Conservation (phyloP, 2,797 vertebrate genomes). For the Tokudaia tokunoshimensis region DNA sequence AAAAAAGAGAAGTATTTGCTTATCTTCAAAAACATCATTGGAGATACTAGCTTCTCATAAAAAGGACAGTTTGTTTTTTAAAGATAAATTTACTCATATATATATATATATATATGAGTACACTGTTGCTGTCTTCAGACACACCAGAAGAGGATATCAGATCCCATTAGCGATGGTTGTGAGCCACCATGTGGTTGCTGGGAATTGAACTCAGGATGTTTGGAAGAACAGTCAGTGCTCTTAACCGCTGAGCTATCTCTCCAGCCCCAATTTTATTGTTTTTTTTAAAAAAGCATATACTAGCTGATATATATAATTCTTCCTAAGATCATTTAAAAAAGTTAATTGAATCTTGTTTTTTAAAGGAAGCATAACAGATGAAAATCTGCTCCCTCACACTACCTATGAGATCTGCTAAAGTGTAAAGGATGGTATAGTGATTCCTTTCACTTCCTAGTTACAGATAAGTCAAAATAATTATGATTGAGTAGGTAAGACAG, state of each 20-base stretch:
- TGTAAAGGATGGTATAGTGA: rapidly evolving
- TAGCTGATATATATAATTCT: neutral
- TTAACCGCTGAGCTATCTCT: neutral
- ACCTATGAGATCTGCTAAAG: neutral
- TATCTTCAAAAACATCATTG: slow-evolving; percentile 31
- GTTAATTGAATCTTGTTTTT: slow-evolving; percentile 6
- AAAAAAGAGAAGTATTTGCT: neutral
- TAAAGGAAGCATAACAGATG: neutral
- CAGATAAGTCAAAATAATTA: neutral
- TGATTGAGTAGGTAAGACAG: neutral
- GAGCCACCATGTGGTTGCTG: neutral
- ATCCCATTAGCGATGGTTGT: too few relatives aligned
- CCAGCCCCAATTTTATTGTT: neutral
- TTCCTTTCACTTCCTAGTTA: neutral
- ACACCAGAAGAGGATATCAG: neutral
- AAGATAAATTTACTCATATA: neutral
- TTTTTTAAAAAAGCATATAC: slow-evolving; percentile 5
- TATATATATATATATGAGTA: neutral
- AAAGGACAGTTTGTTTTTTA: slow-evolving; percentile 4
- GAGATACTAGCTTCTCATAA: slow-evolving; percentile 7
- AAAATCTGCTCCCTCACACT: slow-evolving; percentile 7
- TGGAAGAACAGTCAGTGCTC: neutral
- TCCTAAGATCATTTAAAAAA: slow-evolving; percentile 1
- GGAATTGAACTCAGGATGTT: neutral
- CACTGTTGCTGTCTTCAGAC: neutral